Base-by-base conservation (phyloP, 2,113 vertebrate species). In the Ictalurus punctatus region DNA sequence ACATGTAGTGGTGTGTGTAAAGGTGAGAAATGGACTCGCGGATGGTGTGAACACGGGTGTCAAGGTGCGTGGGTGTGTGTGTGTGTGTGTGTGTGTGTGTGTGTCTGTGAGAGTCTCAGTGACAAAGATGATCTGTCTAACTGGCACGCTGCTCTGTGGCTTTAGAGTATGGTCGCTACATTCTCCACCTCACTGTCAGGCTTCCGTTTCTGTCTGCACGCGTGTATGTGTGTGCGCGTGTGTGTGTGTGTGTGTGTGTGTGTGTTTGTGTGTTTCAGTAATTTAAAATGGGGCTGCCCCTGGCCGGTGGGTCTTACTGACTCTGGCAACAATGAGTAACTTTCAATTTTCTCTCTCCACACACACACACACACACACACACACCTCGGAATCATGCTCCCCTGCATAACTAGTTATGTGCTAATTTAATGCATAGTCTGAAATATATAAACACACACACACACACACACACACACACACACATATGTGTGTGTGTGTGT, bases 141-240 rank as follows among this genome's bases (percentile, higher is more conserved):
- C 40, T 40, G 40, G 40, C 81, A 88, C 44, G 58, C 90, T 92
- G 93, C 74, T 74, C 88, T 93, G 93, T 90, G 93, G 93, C 92
- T 93, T 95, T 95, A 93, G 90, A 84, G 78, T 92, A 93, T 95
- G 93, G 95, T 96, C 92, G 94, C 90, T 76, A 96, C 92, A 96
- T 96, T 96, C 95, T 95, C 89, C 93, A 92, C 90, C 37, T 69
- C 67, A 91, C 90, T 92, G 95, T 87, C 88, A 95, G 92, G 71
- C 92, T 93, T 95, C 93, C 89, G 30, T 25, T 37, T 81, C 58
- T 74, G 83, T 92, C 56, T 88, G 85, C 74, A 17, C 65, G 54
- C 59, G 78, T 84, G 83, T 88, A 86, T 88, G 79, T 86, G 82
- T 87, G 87, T 92, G 56, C 86, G 48, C 10, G 40, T 86, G 71